Evolutionary conservation across 1,140 invertebrate species (phyloP).

Genomic region (Pseudobourletiella spinata): DNA sequence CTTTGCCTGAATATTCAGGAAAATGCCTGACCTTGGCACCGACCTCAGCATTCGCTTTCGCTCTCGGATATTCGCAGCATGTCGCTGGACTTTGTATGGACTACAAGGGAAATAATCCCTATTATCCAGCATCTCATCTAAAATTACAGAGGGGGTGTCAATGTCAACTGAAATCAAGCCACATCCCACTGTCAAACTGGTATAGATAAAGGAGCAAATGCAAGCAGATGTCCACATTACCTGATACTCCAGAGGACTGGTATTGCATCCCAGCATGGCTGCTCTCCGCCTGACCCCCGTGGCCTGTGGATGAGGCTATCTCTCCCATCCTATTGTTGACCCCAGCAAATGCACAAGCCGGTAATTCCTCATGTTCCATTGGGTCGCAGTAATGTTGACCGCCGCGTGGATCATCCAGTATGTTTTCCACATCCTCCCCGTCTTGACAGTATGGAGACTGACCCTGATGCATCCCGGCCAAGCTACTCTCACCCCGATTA

Average conservation of each 20-base stretch:
- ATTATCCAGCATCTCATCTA: background rate
- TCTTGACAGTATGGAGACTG: background rate
- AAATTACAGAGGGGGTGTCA: background rate
- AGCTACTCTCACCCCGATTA: background rate
- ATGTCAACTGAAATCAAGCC: too few species aligned
- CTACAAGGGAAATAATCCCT: constrained; percentile 49
- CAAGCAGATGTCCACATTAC: background rate
- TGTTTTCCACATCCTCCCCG: background rate
- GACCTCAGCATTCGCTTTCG: constrained; percentile 93
- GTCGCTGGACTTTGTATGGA: constrained; percentile 74
- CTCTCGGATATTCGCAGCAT: constrained; percentile 86
- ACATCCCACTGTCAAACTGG: too few species aligned
- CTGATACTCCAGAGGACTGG: background rate
- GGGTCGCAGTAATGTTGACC: constrained; percentile 10
- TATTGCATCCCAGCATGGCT: background rate
- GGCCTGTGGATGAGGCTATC: too few species aligned
- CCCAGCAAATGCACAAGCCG: constrained; percentile 28
- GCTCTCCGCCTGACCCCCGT: too few species aligned
- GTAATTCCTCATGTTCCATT: constrained; percentile 25
- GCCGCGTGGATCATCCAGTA: background rate
- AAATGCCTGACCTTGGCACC: constrained; percentile 40
- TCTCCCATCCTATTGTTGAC: constrained; percentile 2
- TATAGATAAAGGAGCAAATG: too few species aligned
- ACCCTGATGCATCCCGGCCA: background rate
- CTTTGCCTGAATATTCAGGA: too few species aligned